These are phyloP conservation scores for Oceanodroma leucorhoa DNA, from an alignment of 2,797 vertebrate genomes.

Conservation along the genomic window DNA sequence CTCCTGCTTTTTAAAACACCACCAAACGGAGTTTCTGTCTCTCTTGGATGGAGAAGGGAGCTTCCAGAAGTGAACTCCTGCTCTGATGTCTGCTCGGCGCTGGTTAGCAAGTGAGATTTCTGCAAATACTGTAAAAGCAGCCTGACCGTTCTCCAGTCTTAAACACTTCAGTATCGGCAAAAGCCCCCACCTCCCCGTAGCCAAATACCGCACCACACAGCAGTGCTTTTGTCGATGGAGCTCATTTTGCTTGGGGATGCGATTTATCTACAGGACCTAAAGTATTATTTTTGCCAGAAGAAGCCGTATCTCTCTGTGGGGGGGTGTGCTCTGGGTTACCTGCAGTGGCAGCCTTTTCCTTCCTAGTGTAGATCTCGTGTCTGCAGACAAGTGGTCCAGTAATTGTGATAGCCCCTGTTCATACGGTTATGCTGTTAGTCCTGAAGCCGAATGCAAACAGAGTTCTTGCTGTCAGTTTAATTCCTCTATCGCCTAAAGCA, in stretches of 20 bases:
- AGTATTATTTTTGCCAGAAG: not conserved
- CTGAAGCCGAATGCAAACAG: not conserved
- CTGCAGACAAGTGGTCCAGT: not conserved
- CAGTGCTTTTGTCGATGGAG: not conserved
- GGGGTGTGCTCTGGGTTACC: not conserved
- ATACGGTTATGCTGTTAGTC: not conserved
- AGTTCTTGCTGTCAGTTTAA: not conserved
- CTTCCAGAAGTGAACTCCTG: not conserved
- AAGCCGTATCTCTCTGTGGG: not conserved
- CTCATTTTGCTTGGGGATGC: not conserved
- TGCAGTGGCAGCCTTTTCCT: not conserved
- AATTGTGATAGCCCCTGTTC: not conserved
- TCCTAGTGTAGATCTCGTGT: not conserved
- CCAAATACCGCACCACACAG: no score
- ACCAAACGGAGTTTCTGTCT: not conserved
- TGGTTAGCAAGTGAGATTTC: not conserved
- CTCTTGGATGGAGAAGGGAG: not conserved
- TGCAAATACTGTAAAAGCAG: not conserved
- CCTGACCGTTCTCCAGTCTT: rapidly evolving
- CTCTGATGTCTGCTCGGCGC: rapidly evolving
- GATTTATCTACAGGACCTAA: not conserved
- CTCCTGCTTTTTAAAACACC: not conserved
- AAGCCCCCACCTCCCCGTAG: not conserved
- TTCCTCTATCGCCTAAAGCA: not conserved
- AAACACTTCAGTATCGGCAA: rapidly evolving